Base-by-base conservation (phyloP, 2,888 invertebrate genomes). In the Augiades crinisus region DNA sequence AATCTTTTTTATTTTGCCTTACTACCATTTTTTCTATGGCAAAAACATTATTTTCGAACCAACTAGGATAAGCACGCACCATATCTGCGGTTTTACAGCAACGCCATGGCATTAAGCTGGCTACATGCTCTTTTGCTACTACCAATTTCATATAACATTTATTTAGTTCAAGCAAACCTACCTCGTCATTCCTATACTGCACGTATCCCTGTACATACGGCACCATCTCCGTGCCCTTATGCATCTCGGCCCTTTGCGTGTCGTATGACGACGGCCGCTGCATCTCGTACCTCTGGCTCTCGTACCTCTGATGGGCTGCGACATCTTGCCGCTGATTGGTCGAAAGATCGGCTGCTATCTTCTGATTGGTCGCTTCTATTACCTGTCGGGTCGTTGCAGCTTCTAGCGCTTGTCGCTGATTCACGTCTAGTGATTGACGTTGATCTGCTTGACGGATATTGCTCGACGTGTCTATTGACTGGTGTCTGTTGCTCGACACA, bases 101-200 rank as follows among this genome's bases (percentile, higher is more conserved):
- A n/a, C n/a, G n/a, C n/a, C n/a, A n/a, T n/a, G n/a, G n/a, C n/a
- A n/a, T n/a, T n/a, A n/a, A n/a, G n/a, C n/a, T n/a, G n/a, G n/a
- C n/a, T n/a, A n/a, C n/a, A n/a, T n/a, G n/a, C n/a, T n/a, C n/a
- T n/a, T n/a, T n/a, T n/a, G n/a, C n/a, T n/a, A n/a, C n/a, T n/a
- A n/a, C n/a, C n/a, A n/a, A n/a, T n/a, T n/a, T n/a, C n/a, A n/a
- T n/a, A n/a, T n/a, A n/a, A n/a, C n/a, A n/a, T n/a, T n/a, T n/a
- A n/a, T n/a, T n/a, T n/a, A n/a, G n/a, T n/a, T n/a, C n/a, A n/a
- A n/a, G 16, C 2, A 13, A n/a, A 19, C 54, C 12, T 56, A 78
- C 81, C 70, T 81, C 81, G 10, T 79, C 77, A 55, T 64, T 67
- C 47, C 78, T 70, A 53, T 71, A 72, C 19, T 75, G 65, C 1